Conservation (phyloP, 2,888 invertebrate species). For the Amiota minor region DNA sequence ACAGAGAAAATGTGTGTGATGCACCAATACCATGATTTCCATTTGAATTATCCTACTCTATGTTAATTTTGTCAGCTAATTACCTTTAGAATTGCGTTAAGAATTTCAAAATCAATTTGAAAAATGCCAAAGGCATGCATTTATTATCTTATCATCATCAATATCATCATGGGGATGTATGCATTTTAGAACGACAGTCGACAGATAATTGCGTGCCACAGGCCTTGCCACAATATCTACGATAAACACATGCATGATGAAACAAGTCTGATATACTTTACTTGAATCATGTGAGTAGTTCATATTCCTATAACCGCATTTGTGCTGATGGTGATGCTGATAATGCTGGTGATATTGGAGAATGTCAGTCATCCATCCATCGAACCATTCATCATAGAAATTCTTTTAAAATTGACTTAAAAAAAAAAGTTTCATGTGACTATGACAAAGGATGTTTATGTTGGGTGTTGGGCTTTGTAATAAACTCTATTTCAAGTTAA, state of each 20-base stretch:
- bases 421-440: background rate
- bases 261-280: background rate
- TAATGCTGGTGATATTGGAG: background rate
- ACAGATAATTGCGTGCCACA: slow-evolving; percentile 17
- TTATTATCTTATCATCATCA: background rate
- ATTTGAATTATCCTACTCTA: no score
- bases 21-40: no score
- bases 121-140: slow-evolving; percentile 10
- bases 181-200: background rate
- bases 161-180: background rate
- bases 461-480: background rate
- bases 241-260: slow-evolving; percentile 1
- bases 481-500: slow-evolving; percentile 11
- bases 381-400: slow-evolving; percentile 21
- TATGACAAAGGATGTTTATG: no score
- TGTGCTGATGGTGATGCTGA: no score
- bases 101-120: slow-evolving; percentile 16
- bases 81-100: no score
- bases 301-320: no score
- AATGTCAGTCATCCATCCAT: slow-evolving; percentile 4
- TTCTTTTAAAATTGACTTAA: slow-evolving; percentile 20
- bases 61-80: no score
- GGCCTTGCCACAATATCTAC: slow-evolving; percentile 16
- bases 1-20: no score
- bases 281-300: no score